Conservation (phyloP, 2,888 invertebrate genomes). For the Lampropteryx suffumata region DNA sequence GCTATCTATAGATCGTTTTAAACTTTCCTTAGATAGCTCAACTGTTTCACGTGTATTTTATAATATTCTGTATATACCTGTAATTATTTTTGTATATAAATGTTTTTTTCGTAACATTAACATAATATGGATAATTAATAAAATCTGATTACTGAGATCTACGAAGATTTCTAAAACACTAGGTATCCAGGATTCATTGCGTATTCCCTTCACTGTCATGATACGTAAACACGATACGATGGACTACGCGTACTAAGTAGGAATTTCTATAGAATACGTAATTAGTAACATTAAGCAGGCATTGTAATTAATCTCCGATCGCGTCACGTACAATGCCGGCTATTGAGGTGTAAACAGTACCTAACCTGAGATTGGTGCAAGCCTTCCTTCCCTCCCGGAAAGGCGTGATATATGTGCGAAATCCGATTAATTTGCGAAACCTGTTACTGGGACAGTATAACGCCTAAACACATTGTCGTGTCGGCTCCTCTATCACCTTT, state of each 20-base stretch:
- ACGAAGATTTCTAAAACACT: too few species aligned
- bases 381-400: conserved; percentile 50
- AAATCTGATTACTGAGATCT: too few species aligned
- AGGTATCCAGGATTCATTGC: not conserved
- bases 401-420: conserved; percentile 58
- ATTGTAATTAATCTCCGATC: conserved; percentile 21
- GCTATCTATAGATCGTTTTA: too few species aligned
- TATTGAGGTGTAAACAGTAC: conserved; percentile 39
- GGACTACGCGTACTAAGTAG: conserved; percentile 1
- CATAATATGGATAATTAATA: too few species aligned
- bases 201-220: conserved; percentile 2
- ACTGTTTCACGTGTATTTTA: too few species aligned
- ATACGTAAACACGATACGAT: conserved; percentile 5
- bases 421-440: conserved; percentile 70
- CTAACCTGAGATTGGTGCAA: conserved; percentile 40
- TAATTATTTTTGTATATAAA: too few species aligned
- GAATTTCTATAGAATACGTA: conserved; percentile 9
- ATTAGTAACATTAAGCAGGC: conserved; percentile 21
- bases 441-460: conserved; percentile 66
- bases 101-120: too few species aligned
- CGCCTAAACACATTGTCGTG: conserved; percentile 63
- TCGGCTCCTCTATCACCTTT: conserved; percentile 48
- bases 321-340: conserved; percentile 29
- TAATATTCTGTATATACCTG: too few species aligned
- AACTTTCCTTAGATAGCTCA: too few species aligned